Conservation (phyloP, 2,888 invertebrate genomes). For the Rhorus exstirpatorius region DNA sequence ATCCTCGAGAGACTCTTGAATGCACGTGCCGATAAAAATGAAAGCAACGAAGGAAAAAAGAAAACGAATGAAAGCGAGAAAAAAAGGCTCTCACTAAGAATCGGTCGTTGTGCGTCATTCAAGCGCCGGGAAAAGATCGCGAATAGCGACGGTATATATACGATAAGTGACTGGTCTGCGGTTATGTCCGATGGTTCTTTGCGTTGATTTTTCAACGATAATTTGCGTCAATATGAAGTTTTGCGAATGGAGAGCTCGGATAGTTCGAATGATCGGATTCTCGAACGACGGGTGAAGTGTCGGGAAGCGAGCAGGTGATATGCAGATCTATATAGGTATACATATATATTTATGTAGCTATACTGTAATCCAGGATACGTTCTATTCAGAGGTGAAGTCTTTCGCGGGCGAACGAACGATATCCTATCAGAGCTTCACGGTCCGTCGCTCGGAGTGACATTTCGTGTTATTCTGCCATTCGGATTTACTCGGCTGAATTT, state of each 20-base stretch:
- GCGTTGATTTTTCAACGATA: slow-evolving; percentile 54
- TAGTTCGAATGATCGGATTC: slow-evolving; percentile 42
- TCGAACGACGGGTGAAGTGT: slow-evolving; percentile 49
- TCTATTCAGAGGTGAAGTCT: slow-evolving; percentile 53
- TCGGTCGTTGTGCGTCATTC: slow-evolving; percentile 40
- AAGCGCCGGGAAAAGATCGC: slow-evolving; percentile 33
- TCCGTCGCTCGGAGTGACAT: slow-evolving; percentile 72
- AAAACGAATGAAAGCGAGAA: neutral
- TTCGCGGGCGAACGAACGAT: slow-evolving; percentile 62
- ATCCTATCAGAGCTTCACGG: slow-evolving; percentile 73
- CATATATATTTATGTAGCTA: neutral
- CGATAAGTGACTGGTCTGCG: slow-evolving; percentile 28
- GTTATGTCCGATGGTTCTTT: slow-evolving; percentile 2
- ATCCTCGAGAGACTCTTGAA: slow-evolving; percentile 21
- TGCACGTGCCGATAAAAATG: neutral
- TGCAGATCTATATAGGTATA: slow-evolving; percentile 26
- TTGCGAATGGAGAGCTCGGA: slow-evolving; percentile 35
- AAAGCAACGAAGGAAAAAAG: neutral
- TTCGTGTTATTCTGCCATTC: slow-evolving; percentile 71
- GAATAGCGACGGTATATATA: slow-evolving; percentile 40
- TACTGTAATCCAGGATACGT: slow-evolving; percentile 33
- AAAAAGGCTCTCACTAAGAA: slow-evolving; percentile 13
- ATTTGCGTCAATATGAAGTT: slow-evolving; percentile 62
- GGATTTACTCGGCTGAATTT: slow-evolving; percentile 69
- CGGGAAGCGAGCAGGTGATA: slow-evolving; percentile 15